Percentiles rank a stretch among this genome's conserved stretches.
phyloP scores from a whole-genome alignment of 2,888 invertebrate species.

The Cantharis flavilabris region DNA sequence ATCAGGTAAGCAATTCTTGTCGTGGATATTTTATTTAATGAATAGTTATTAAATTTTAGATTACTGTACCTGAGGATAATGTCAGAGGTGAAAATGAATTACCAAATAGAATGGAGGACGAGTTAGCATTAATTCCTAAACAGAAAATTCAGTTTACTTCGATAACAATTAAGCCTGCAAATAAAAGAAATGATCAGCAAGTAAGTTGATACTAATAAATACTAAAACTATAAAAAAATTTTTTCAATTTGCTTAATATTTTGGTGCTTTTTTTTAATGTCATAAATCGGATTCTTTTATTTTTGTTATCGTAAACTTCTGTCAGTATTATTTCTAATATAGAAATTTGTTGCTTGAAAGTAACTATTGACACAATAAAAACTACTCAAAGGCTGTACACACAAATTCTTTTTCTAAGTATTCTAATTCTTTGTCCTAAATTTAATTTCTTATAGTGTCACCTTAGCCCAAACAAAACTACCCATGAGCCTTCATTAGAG shows the following conservation, averaged over 20 bases:
- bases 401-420: not conserved
- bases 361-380: too few species aligned
- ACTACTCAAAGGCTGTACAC: too few species aligned
- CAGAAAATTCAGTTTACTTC: too few species aligned
- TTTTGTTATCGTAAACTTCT: not conserved
- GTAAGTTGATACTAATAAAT: too few species aligned
- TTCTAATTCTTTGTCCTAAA: not conserved
- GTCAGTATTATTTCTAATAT: not conserved
- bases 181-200: too few species aligned
- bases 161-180: too few species aligned
- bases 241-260: not conserved
- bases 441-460: not conserved
- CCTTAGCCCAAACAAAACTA: not conserved
- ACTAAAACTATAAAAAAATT: not conserved
- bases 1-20: not conserved
- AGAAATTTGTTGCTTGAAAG: too few species aligned
- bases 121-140: too few species aligned
- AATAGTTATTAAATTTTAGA: not conserved
- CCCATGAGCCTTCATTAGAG: not conserved
- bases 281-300: not conserved
- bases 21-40: not conserved
- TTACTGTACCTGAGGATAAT: too few species aligned
- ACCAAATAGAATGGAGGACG: too few species aligned
- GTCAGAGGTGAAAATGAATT: too few species aligned
- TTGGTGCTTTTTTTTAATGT: not conserved